Evolutionary conservation across 2,888 invertebrate species (phyloP).

Genomic region (Drosophila nr. perissopoda): DNA sequence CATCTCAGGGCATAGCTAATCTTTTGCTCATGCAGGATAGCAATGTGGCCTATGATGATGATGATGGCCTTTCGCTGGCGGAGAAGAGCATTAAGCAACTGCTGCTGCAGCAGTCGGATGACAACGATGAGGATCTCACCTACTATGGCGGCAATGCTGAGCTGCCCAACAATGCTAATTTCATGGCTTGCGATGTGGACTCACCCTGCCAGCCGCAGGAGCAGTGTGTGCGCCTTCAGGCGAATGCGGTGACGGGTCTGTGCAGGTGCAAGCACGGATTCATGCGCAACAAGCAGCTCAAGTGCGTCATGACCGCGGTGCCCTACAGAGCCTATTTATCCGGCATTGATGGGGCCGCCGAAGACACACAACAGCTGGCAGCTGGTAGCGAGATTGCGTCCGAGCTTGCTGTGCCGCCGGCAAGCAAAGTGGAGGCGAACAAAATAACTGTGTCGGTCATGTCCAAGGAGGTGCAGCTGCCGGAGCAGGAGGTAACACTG

Average conservation of each 20-base stretch:
- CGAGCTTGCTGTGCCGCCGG: slow-evolving; percentile 33
- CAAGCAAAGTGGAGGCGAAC: slow-evolving; percentile 84
- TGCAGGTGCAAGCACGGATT: slow-evolving; percentile 90
- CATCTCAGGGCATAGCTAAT: background rate
- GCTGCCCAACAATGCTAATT: slow-evolving; percentile 78
- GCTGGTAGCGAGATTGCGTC: slow-evolving; percentile 41
- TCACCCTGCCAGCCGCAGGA: slow-evolving; percentile 88
- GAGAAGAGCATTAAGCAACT: slow-evolving; percentile 83
- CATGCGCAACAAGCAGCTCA: slow-evolving; percentile 85
- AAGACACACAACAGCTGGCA: slow-evolving; percentile 25
- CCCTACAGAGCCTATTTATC: slow-evolving; percentile 70
- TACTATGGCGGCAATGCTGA: slow-evolving; percentile 84
- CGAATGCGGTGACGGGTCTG: slow-evolving; percentile 88
- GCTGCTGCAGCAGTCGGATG: slow-evolving; percentile 72
- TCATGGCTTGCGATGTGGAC: slow-evolving; percentile 87
- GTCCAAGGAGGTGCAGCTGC: slow-evolving; percentile 92
- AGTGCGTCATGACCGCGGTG: slow-evolving; percentile 80
- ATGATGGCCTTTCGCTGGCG: slow-evolving; percentile 75
- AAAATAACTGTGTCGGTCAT: slow-evolving; percentile 90
- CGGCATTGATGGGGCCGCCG: slow-evolving; percentile 29
- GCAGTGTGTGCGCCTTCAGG: slow-evolving; percentile 87
- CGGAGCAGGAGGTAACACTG: slow-evolving; percentile 93
- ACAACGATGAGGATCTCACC: slow-evolving; percentile 85
- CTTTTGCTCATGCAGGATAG: slow-evolving; percentile 40
- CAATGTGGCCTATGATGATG: slow-evolving; percentile 78